Evolutionary conservation across 2,888 invertebrate genomes (phyloP), one percentile per base, ranked within the genome.

Genomic region (Gymnocheta viridis): DNA sequence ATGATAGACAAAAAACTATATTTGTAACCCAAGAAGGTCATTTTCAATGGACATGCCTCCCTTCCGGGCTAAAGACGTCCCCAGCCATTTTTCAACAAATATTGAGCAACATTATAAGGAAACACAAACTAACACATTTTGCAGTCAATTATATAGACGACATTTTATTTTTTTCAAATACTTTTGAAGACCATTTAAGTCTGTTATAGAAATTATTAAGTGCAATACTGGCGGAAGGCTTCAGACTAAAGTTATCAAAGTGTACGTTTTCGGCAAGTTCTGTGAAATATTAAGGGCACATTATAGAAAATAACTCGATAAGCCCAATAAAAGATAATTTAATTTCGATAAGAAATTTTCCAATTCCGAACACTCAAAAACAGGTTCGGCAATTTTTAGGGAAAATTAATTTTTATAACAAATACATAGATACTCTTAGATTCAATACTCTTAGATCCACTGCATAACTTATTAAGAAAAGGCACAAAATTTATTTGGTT

Each of bases 381-480:
- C 72, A 85, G 41, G 51, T 84, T 12, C 44, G 82, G 60, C 80
- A 86, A 54, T 84, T 85, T 82, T 49, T 82, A 51, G 76, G 84
- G n/a, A 58, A 83, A 82, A 86, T 82, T 10, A 81, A 82, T 78
- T 84, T 85, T 77, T 86, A 87, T 41, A 60, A 86, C 78, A 56
- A 86, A 80, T 86, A 85, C 32, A 76, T 66, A 17, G 77, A 77
- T 35, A 69, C n/a, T n/a, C n/a, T n/a, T n/a, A 86, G 51, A 85
- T 58, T 76, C 84, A 51, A 54, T 47, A 82, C 4, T 85, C 51
- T 32, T 51, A 85, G 86, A 86, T 29, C 82, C 84, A 49, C 58
- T 86, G 4, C 86, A 82, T 69, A 86, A 85, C 47, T 58, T 86
- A 56, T 54, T 86, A n/a, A 82, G 69, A 38, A 84, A 85, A 85